Evolutionary conservation across 1,140 invertebrate species (phyloP), one percentile per base, ranked within the genome.

Genomic region (Heliothis subflexa): DNA sequence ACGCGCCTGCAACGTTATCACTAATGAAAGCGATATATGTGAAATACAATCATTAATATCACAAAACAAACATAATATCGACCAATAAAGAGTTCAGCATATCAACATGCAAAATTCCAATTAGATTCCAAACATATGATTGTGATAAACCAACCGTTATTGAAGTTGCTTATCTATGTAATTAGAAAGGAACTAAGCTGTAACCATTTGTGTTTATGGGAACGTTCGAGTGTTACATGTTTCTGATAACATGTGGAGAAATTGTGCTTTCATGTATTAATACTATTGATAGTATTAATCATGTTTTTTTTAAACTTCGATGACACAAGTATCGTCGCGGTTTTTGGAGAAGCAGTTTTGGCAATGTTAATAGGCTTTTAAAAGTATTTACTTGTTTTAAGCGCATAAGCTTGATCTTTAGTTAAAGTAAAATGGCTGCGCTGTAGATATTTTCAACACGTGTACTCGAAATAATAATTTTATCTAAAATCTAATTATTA

Each of bases 61-160:
- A 81, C 62, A 91, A 91, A 91, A 88, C 88, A 91, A 93, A 93
- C 93, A 93, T 90, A 94, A 94, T 93, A 93, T 92, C 91, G 89
- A 92, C 89, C 87, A 93, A 94, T 93, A 92, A 91, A 91, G 89
- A 93, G 91, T 93, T 84, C 85, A 89, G 68, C 91, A 94, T 94
- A 93, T 93, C 90, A 89, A 94, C 90, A 93, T 94, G 93, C 92
- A 86, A 94, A 93, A 93, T 93, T 91, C 91, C 91, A 93, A 94
- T 94, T 94, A 94, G 92, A 94, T 93, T 94, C 92, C 85, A 88
- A 93, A 93, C 89, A 89, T 92, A 93, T 87, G 89, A 88, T 92
- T 91, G 86, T 90, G 92, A 94, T 94, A 93, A 93, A 92, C 87
- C 86, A 85, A 89, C 90, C 89, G 89, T 92, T 94, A 94, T 93